A percentile compares a stretch with the other conserved stretches of the same genome.
These are phyloP conservation scores for Xestobium rufovillosum DNA, from an alignment of 2,888 invertebrate species.

Conservation along the genomic window DNA sequence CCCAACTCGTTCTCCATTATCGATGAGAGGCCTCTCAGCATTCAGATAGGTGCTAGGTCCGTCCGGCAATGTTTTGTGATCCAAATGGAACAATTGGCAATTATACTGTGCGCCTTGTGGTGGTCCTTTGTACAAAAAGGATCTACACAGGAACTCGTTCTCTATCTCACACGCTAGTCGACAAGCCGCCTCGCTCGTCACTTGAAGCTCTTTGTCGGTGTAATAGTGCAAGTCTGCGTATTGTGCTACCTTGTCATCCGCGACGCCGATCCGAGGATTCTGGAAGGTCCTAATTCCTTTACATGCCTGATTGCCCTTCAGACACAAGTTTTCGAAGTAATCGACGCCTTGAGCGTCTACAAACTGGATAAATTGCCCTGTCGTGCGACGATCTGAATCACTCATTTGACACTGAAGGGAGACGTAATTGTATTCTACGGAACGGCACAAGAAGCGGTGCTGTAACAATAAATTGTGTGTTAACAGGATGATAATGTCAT, in stretches of 20 bases:
- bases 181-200: conserved; percentile 84
- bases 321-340: conserved; percentile 85
- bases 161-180: conserved; percentile 86
- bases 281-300: conserved; percentile 74
- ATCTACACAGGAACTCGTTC: conserved; percentile 84
- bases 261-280: conserved; percentile 78
- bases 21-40: conserved; percentile 82
- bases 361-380: conserved; percentile 81
- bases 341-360: conserved; percentile 79
- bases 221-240: conserved; percentile 89
- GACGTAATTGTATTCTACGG: conserved; percentile 89
- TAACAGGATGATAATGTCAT: too few species aligned
- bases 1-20: conserved; percentile 84
- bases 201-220: conserved; percentile 86
- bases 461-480: conserved; percentile 37
- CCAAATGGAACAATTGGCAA: conserved; percentile 85
- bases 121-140: conserved; percentile 64
- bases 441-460: conserved; percentile 86
- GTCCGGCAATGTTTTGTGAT: conserved; percentile 86
- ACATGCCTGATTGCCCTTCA: conserved; percentile 78
- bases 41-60: conserved; percentile 87
- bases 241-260: conserved; percentile 86
- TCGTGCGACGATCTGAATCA: conserved; percentile 82
- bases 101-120: conserved; percentile 73
- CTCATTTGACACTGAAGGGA: conserved; percentile 86